Evolutionary conservation across 2,888 invertebrate genomes (phyloP), one percentile per base, ranked within the genome.

Genomic region (Brachypterus glaber): DNA sequence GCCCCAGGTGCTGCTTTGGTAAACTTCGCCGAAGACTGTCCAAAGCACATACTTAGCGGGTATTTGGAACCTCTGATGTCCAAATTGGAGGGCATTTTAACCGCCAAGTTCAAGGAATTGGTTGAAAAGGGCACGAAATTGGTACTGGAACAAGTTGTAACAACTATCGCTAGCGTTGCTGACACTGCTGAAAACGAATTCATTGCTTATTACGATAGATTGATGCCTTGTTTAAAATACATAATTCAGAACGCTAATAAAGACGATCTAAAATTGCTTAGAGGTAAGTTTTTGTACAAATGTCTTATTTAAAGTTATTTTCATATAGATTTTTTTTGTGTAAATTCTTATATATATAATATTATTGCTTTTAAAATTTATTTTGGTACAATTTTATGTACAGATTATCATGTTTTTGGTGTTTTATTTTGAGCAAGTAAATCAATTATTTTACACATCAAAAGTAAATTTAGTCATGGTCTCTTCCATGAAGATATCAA

Each of bases 21-120:
- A 1, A 99, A 98, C 70, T 99, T 99, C 69, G 92, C 93, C 58
- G 98, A 98, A 70, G 97, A 97, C 66, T 97, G 97, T 64, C 95
- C 97, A 0, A 96, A 97, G 65, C 76, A 80, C 52, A 91, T 97
- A 51, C 71, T 98, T 45, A 83, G 83, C 7, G 82, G 80, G 46
- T 97, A 98, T 63, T 74, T 98, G 45, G 87, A 93, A 54, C 80
- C 79, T 14, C 82, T 98, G 49, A 92, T 97, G 82, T 72, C 71
- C 37, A 93, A 93, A 66, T 73, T 98, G 42, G 91, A 93, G 68
- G 73, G 74, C 1, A 89, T 96, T 48, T 72, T 98, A 27, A 89
- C 82, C 37, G 77, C 84, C 15, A 97, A 96, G 68, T 91, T 97
- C 62, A 89, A 90, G 61, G 93, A 95, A 73, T 72, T 97, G 48